These are phyloP conservation scores for Helicolenus hilgendorfi DNA, from an alignment of 2,797 vertebrate species.

Conservation along the genomic window DNA sequence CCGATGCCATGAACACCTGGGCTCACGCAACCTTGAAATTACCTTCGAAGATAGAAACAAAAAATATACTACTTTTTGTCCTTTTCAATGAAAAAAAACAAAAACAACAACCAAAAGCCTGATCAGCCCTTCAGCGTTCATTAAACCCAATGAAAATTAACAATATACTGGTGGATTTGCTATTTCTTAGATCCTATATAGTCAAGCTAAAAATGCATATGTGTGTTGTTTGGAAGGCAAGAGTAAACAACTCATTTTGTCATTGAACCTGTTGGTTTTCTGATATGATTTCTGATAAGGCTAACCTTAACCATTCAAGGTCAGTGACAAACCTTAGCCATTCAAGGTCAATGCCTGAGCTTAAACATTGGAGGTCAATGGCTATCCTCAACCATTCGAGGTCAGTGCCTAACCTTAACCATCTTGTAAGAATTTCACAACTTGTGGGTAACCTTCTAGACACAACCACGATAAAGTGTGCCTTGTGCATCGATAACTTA, in stretches of 20 bases:
- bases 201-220: not conserved
- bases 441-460: no score
- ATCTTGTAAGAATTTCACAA: no score
- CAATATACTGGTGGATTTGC: not conserved
- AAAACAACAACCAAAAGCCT: not conserved
- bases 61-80: not conserved
- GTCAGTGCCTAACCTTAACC: no score
- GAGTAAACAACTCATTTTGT: not conserved
- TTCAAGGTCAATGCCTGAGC: no score
- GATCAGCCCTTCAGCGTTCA: not conserved
- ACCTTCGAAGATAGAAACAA: not conserved
- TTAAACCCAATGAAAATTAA: not conserved
- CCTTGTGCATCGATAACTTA: not conserved
- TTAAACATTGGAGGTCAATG: no score
- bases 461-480: not conserved
- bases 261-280: not conserved
- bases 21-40: constrained; percentile 27
- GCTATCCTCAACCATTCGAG: no score
- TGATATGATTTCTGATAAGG: not conserved
- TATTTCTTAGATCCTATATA: not conserved
- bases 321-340: no score
- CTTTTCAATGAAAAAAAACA: not conserved
- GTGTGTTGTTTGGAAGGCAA: not conserved
- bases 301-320: no score
- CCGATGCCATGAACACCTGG: constrained; percentile 11